These are phyloP conservation scores for Scaptodrosophila lebanonensis DNA, from an alignment of 1,140 invertebrate species.

Conservation along the genomic window DNA sequence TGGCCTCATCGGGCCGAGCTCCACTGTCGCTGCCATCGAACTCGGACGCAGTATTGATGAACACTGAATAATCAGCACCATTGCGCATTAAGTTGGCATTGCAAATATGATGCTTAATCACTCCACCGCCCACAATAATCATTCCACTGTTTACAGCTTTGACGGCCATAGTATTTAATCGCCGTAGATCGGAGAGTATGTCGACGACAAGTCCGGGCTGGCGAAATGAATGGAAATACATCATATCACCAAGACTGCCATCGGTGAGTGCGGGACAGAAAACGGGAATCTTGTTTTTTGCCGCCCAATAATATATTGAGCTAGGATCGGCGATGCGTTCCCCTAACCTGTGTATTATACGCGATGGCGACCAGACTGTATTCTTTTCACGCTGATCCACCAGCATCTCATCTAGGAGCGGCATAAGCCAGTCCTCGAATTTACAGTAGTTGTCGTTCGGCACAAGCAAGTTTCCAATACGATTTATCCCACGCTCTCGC, in stretches of 20 bases:
- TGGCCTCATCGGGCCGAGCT: conserved; percentile 97
- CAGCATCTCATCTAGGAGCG: conserved; percentile 94
- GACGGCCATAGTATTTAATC: conserved; percentile 96
- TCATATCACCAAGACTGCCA: conserved; percentile 99
- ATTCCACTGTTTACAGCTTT: conserved; percentile 96
- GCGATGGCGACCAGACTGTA: conserved; percentile 95
- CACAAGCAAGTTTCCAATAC: conserved; percentile 98
- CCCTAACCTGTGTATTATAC: conserved; percentile 89
- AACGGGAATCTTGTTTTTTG: conserved; percentile 97
- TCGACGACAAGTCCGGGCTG: conserved; percentile 95
- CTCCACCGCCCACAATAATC: conserved; percentile 97
- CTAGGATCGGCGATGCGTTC: conserved; percentile 93
- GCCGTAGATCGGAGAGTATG: conserved; percentile 93
- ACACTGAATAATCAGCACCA: conserved; percentile 98
- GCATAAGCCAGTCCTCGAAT: conserved; percentile 99
- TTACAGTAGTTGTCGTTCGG: conserved; percentile 99
- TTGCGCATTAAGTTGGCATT: conserved; percentile 99
- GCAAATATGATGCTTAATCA: conserved; percentile 99
- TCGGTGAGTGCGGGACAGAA: conserved; percentile 99
- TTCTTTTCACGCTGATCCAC: conserved; percentile 89
- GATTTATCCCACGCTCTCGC: conserved; percentile 93
- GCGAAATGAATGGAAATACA: conserved; percentile 98
- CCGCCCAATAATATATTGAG: conserved; percentile 99
- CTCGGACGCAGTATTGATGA: conserved; percentile 97
- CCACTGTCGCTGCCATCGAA: conserved; percentile 99